Conservation (phyloP, 2,888 invertebrate species). For the Sabatieria punctata region DNA sequence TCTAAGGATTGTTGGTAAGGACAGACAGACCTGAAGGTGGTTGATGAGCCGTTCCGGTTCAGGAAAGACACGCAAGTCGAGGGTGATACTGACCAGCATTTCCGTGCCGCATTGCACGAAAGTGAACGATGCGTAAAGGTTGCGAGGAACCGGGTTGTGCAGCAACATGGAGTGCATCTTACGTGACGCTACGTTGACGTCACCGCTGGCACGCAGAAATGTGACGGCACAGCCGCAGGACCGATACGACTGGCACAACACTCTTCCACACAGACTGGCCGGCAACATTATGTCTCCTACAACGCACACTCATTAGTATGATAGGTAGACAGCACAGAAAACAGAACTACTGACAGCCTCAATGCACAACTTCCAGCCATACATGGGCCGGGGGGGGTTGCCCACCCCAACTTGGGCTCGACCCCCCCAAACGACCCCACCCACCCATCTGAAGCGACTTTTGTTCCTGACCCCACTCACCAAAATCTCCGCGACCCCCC, state of each 20-base stretch:
- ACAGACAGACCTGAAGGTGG: slow-evolving; percentile 9
- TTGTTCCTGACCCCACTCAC: no score
- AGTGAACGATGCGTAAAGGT: slow-evolving; percentile 8
- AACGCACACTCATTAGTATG: no score
- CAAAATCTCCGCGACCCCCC: no score
- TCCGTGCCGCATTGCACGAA: slow-evolving; percentile 12
- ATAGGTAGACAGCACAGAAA: no score
- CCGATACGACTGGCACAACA: not conserved
- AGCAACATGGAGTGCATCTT: slow-evolving; percentile 6
- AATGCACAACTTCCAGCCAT: no score
- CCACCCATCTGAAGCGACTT: no score
- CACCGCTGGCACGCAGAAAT: slow-evolving; percentile 6
- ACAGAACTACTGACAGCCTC: no score
- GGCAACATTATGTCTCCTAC: slow-evolving; percentile 6
- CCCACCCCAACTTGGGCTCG: no score
- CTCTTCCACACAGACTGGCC: not conserved
- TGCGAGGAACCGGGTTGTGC: slow-evolving; percentile 3
- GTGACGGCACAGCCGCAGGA: not conserved
- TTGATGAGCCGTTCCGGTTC: slow-evolving; percentile 10
- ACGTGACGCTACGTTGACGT: not conserved
- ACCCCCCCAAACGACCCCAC: no score
- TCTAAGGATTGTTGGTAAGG: no score
- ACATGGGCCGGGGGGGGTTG: no score
- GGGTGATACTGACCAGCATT: slow-evolving; percentile 8
- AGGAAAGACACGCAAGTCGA: slow-evolving; percentile 11